These are phyloP conservation scores for Saturnia pavonia DNA, from an alignment of 2,888 invertebrate species.

Conservation along the genomic window DNA sequence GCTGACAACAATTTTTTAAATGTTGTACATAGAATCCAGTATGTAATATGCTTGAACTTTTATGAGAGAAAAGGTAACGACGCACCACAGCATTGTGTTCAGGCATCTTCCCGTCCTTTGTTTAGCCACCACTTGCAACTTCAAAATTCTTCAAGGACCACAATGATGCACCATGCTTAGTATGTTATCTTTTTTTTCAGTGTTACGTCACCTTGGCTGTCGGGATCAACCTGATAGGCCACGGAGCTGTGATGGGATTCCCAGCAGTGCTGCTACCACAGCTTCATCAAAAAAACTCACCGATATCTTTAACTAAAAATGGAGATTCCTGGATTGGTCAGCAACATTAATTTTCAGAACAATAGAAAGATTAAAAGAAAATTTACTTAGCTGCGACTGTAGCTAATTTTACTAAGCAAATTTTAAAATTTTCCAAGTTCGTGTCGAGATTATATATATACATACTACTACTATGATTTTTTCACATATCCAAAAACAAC, in stretches of 20 bases:
- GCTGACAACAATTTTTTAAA: too few species aligned
- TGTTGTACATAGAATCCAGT: too few species aligned
- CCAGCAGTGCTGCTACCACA: slow-evolving; percentile 80
- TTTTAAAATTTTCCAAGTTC: too few species aligned
- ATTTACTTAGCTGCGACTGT: too few species aligned
- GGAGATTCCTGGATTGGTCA: slow-evolving; percentile 76
- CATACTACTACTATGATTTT: too few species aligned
- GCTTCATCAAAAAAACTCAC: slow-evolving; percentile 49
- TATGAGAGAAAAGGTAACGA: too few species aligned
- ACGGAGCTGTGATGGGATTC: slow-evolving; percentile 63
- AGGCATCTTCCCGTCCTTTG: too few species aligned
- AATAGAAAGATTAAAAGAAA: neutral
- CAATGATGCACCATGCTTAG: neutral
- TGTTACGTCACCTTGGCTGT: slow-evolving; percentile 50
- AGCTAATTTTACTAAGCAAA: too few species aligned
- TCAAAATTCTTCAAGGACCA: neutral
- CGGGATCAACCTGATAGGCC: slow-evolving; percentile 46
- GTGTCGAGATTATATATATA: too few species aligned
- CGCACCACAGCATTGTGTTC: too few species aligned
- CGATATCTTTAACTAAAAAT: slow-evolving; percentile 50
- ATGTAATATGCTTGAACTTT: too few species aligned
- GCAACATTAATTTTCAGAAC: slow-evolving; percentile 15
- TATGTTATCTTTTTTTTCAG: slow-evolving; percentile 31
- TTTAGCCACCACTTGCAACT: neutral
- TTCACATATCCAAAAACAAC: too few species aligned